Evolutionary conservation across 2,888 invertebrate species (phyloP).

Genomic region (Hydraecia micacea): DNA sequence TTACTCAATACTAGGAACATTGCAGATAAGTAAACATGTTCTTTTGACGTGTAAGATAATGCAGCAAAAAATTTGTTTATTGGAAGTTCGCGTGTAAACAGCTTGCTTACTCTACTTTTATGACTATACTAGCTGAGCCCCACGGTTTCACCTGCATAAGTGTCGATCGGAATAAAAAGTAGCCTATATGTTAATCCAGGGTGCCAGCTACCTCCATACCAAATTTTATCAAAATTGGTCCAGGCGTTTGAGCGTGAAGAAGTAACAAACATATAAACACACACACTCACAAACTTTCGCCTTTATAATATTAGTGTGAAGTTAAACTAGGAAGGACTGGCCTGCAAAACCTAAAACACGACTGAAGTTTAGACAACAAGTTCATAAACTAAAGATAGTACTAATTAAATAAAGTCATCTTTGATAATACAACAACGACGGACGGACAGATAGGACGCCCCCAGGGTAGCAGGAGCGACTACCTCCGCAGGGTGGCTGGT

Average conservation of each 20-base stretch:
- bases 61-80: neutral
- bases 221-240: too few relatives aligned
- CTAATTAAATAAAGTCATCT: neutral
- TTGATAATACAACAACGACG: neutral
- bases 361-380: too few relatives aligned
- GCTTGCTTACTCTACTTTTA: too few relatives aligned
- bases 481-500: neutral
- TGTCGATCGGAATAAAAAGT: too few relatives aligned
- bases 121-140: too few relatives aligned
- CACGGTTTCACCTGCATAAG: too few relatives aligned
- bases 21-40: neutral
- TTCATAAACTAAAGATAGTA: neutral
- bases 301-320: too few relatives aligned
- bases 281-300: too few relatives aligned
- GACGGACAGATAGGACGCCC: neutral
- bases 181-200: too few relatives aligned
- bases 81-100: neutral
- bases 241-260: too few relatives aligned
- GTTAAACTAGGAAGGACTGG: neutral
- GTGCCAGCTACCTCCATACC: too few relatives aligned
- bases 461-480: neutral
- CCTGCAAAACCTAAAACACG: neutral
- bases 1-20: neutral
- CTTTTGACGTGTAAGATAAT: neutral
- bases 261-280: too few relatives aligned